Base-by-base conservation (phyloP, 2,888 invertebrate species). In the Coenonympha arcania region DNA sequence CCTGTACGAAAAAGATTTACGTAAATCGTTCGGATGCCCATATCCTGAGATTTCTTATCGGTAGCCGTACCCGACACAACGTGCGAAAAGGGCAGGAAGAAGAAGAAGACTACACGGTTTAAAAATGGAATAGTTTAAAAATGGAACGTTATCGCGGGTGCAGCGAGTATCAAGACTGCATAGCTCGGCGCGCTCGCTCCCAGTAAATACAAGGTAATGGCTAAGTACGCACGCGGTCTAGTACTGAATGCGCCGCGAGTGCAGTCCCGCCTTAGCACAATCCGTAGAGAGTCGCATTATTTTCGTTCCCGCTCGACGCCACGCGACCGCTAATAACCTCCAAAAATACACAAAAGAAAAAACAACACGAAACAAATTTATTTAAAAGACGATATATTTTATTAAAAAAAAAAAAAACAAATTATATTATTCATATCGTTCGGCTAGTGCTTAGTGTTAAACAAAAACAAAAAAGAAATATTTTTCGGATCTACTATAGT, bases 191-290 rank as follows among this genome's bases (percentile, higher is more conserved):
- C 56, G 63, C 65, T 67, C 71, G 76, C 69, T 77, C 81, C 79
- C 84, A 84, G 86, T 85, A 84, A 85, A 85, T 84, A 85, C 85
- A 84, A 85, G 86, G 86, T 85, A 86, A 86, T 86, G 85, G 85
- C 78, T 84, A 85, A 86, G 86, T 86, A 85, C 85, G 86, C 83
- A 80, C 86, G 85, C 84, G 73, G 79, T 74, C 79, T 83, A 86
- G 86, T 87, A 85, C 81, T 80, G 81, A 73, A 78, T 78, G 87
- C 81, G 79, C 79, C 80, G 82, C 74, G 81, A 75, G 81, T 87
- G 86, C 87, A 85, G 83, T 85, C 76, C 82, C 83, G 83, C 78
- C 81, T 84, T 86, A 87, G 88, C 88, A 87, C 87, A 83, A 79
- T 68, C 78, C 73, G 71, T 70, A 77, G 82, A 77, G 76, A 79